These are phyloP conservation scores for Casuarius casuarius DNA, from an alignment of 2,113 vertebrate species.

Conservation along the genomic window DNA sequence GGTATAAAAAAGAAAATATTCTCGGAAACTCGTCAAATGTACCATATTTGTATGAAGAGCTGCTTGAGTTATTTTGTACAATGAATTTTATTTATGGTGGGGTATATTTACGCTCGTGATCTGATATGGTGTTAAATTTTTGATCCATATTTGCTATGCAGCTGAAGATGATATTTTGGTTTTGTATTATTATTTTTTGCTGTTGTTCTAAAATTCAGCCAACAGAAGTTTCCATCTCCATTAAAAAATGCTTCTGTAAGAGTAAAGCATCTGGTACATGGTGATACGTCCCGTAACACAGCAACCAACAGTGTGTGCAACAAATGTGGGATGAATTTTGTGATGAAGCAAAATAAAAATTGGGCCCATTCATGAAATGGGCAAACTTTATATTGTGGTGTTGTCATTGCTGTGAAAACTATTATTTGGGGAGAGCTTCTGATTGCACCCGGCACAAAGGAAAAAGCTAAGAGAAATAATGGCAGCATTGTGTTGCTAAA, in stretches of 20 bases:
- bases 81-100: conserved; percentile 85
- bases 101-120: conserved; percentile 80
- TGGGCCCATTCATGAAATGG: conserved; percentile 49
- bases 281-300: conserved; percentile 64
- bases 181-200: conserved; percentile 76
- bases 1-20: conserved; percentile 71
- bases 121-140: conserved; percentile 80
- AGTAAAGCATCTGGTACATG: conserved; percentile 65
- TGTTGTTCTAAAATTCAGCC: conserved; percentile 67
- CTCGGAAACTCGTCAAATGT: conserved; percentile 74
- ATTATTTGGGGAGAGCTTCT: not conserved
- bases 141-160: conserved; percentile 80
- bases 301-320: conserved; percentile 59
- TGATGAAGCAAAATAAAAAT: conserved; percentile 70
- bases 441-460: not conserved
- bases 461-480: not conserved
- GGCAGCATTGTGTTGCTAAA: not conserved
- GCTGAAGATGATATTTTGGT: conserved; percentile 78
- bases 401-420: not conserved
- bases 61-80: conserved; percentile 82
- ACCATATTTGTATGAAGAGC: conserved; percentile 85
- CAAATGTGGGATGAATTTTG: conserved; percentile 69
- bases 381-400: conserved; percentile 17
- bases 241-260: conserved; percentile 80
- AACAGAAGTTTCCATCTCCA: conserved; percentile 76